Percentiles rank a stretch among this genome's conserved stretches.
Conservation (phyloP, 2,113 vertebrate genomes). For the Suncus etruscus region DNA sequence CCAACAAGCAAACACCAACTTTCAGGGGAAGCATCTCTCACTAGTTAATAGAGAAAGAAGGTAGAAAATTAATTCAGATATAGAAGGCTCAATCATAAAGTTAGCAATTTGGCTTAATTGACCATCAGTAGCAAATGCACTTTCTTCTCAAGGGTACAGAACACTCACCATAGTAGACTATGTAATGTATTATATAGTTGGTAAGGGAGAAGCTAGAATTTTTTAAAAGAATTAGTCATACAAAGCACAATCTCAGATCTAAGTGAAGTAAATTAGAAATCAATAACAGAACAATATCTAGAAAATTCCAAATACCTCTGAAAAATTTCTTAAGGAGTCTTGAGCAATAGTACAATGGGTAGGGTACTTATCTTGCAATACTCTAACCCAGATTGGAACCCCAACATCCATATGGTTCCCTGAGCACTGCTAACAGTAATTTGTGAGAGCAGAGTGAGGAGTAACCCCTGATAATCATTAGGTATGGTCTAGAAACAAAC, state of each 20-base stretch:
- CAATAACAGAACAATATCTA: constrained; percentile 6
- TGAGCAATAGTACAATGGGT: no score
- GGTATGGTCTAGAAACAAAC: no score
- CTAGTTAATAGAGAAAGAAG: not conserved
- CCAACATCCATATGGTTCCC: no score
- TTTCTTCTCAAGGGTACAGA: not conserved
- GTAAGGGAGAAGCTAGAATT: not conserved
- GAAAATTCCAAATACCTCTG: not conserved
- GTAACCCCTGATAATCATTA: no score
- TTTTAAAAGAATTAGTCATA: constrained; percentile 17
- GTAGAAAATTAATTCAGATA: not conserved
- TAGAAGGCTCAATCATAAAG: not conserved
- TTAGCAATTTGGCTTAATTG: not conserved
- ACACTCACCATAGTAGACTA: not conserved
- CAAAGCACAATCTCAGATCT: not conserved
- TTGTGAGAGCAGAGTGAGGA: no score
- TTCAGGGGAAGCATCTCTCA: not conserved
- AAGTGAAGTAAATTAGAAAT: constrained; percentile 31
- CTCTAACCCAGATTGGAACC: no score
- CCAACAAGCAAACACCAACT: no score
- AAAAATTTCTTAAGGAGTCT: not conserved
- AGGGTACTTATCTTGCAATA: no score
- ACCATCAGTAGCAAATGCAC: not conserved
- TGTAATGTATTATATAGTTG: not conserved
- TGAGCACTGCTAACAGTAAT: no score